Evolutionary conservation across 1,140 invertebrate genomes (phyloP).

Genomic region (Ceratosolen fusciceps): DNA sequence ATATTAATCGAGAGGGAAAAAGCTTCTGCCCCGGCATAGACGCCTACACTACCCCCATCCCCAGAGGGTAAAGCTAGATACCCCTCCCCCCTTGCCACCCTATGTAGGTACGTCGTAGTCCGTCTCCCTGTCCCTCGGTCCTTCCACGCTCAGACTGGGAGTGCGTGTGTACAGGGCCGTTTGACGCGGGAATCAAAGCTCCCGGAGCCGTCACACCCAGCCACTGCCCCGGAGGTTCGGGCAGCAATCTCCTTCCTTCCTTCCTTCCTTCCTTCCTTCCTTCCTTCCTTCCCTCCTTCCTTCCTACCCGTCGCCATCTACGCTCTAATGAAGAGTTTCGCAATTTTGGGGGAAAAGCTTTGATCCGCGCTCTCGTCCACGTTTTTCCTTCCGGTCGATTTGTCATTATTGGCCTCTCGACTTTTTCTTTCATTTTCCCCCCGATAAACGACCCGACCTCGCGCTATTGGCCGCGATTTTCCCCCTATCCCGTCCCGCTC

Average conservation of each 20-base stretch:
- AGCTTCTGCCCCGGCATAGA: neutral
- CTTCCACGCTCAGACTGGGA: too few relatives aligned
- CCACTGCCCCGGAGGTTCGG: neutral
- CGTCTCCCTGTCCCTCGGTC: too few relatives aligned
- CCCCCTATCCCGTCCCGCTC: too few relatives aligned
- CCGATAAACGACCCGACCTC: constrained; percentile 12
- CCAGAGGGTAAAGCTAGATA: neutral
- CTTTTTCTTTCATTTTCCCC: constrained; percentile 26
- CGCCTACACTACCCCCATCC: too few relatives aligned
- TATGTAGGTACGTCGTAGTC: too few relatives aligned
- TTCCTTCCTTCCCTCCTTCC: neutral
- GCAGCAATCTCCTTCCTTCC: neutral
- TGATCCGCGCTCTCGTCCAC: constrained; percentile 8
- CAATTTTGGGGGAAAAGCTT: constrained; percentile 35
- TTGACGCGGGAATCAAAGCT: constrained; percentile 41
- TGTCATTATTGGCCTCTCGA: constrained; percentile 26
- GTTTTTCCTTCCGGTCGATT: constrained; percentile 3
- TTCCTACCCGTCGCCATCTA: too few relatives aligned
- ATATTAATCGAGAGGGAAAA: constrained; percentile 29
- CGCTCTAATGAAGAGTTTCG: constrained; percentile 40
- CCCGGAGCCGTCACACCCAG: constrained; percentile 41
- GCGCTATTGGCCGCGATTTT: too few relatives aligned
- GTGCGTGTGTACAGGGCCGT: constrained; percentile 21
- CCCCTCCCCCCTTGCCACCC: too few relatives aligned
- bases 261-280: neutral